Conservation (phyloP, 2,113 vertebrate species). For the Speoplatyrhinus poulsoni region DNA sequence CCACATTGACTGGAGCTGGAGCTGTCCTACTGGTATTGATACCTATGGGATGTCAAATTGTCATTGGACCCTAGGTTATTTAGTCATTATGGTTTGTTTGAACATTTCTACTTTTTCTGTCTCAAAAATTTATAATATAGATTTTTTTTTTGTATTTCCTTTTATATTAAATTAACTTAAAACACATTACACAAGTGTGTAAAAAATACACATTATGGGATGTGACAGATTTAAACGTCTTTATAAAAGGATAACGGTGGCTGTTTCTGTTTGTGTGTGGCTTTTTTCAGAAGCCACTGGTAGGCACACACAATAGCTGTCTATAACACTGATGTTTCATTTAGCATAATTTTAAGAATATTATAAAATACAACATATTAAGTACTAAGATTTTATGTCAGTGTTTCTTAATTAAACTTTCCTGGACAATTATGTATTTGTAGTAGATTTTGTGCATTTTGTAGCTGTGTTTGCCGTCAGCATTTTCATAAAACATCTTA, state of each 20-base stretch:
- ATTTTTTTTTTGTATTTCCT: neutral
- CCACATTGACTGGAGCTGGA: no score
- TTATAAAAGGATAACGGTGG: no score
- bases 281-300: neutral
- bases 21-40: no score
- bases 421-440: neutral
- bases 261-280: no score
- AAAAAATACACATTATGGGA: no score
- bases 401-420: neutral
- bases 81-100: no score
- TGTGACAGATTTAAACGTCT: no score
- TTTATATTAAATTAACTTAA: neutral
- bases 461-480: neutral
- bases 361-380: neutral
- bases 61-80: no score
- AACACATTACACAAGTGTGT: no score
- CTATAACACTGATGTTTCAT: neutral
- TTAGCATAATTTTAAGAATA: neutral
- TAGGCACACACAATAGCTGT: neutral
- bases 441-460: neutral
- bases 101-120: neutral
- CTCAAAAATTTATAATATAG: neutral
- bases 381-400: neutral
- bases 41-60: no score
- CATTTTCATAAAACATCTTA: no score